Conservation (phyloP, 2,113 vertebrate species). For the human (Homo sapiens) region GRCh38 chr2:36002501-36003000, state of each 20-base stretch:
- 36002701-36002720: neutral
- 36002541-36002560: constrained; percentile 1
- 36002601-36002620: neutral
- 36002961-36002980: constrained; percentile 60
- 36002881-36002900: constrained; percentile 63
- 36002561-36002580: neutral
- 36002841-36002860: neutral
- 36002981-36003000: constrained; percentile 46
- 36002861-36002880: constrained; percentile 50
- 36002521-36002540: constrained; percentile 31
- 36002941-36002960: constrained; percentile 73
- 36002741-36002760: neutral
- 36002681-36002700: neutral
- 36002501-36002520: constrained; percentile 51
- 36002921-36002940: constrained; percentile 59
- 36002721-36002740: neutral
- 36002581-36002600: neutral
- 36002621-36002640: neutral
- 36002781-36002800: neutral
- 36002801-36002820: neutral
- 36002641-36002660: neutral
- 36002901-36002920: constrained; percentile 62
- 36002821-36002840: neutral
- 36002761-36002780: neutral
- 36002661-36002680: constrained; percentile 4